These are phyloP conservation scores for Lobophora halterata DNA, from an alignment of 2,888 invertebrate species.

Conservation along the genomic window DNA sequence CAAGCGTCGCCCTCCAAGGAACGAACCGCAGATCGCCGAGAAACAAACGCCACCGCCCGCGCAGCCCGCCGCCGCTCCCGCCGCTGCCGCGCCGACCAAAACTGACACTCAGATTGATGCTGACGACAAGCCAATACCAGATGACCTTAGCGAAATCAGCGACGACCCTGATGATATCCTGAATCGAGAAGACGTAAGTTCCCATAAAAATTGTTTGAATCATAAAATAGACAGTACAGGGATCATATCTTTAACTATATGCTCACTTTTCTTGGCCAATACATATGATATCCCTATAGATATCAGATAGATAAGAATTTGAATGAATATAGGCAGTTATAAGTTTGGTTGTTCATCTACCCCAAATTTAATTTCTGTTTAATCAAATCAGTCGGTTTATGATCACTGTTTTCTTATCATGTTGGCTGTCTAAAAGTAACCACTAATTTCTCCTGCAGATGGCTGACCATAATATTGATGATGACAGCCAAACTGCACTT, in stretches of 20 bases:
- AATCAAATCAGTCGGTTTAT: too few species aligned
- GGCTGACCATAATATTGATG: slow-evolving; percentile 67
- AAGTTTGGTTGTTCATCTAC: not conserved
- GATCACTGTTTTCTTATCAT: too few species aligned
- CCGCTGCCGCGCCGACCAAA: slow-evolving; percentile 54
- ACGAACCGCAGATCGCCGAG: slow-evolving; percentile 54
- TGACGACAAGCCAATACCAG: slow-evolving; percentile 79
- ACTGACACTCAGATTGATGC: slow-evolving; percentile 64
- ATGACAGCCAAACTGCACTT: slow-evolving; percentile 61
- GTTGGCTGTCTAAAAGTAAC: too few species aligned
- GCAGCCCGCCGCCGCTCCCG: slow-evolving; percentile 53
- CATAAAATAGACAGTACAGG: too few species aligned
- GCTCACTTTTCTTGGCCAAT: too few species aligned
- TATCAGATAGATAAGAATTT: too few species aligned
- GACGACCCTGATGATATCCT: slow-evolving; percentile 94
- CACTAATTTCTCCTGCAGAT: too few species aligned
- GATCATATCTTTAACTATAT: too few species aligned
- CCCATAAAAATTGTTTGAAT: too few species aligned
- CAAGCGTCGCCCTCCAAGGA: slow-evolving; percentile 62
- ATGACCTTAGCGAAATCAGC: slow-evolving; percentile 92
- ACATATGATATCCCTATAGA: too few species aligned
- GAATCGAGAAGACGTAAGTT: slow-evolving; percentile 85
- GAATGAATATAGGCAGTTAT: too few species aligned
- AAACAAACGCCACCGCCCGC: slow-evolving; percentile 60
- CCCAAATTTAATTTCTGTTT: not conserved